phyloP scores from a whole-genome alignment of 2,797 vertebrate genomes.

The Gymnocypris eckloni region DNA sequence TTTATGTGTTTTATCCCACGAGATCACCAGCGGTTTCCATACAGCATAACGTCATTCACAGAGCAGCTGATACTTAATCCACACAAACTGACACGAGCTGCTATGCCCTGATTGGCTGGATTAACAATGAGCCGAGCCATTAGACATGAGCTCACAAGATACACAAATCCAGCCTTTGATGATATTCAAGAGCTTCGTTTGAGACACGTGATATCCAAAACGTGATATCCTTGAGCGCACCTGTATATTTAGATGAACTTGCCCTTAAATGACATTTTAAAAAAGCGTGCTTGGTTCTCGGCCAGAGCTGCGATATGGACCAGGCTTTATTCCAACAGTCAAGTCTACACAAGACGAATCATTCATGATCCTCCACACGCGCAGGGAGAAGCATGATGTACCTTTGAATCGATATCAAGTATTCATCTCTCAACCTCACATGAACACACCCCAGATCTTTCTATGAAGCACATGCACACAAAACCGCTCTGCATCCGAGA shows the following conservation, averaged over 20 bases:
- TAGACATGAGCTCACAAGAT: neutral
- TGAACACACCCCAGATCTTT: neutral
- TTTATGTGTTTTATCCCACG: neutral
- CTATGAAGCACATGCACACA: neutral
- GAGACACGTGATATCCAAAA: neutral
- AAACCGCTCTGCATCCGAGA: neutral
- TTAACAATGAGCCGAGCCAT: neutral
- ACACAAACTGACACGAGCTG: neutral
- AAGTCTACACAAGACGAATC: slow-evolving; percentile 3
- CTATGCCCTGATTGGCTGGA: neutral
- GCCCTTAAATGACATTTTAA: neutral
- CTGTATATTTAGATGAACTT: neutral
- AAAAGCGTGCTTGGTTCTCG: neutral
- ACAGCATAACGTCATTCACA: neutral
- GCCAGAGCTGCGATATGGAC: neutral
- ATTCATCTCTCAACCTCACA: neutral
- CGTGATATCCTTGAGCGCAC: neutral
- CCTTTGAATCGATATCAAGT: neutral
- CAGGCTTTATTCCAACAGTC: neutral
- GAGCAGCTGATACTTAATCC: neutral
- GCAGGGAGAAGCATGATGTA: neutral
- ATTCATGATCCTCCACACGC: neutral
- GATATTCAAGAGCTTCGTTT: slow-evolving; percentile 1
- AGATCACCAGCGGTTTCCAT: neutral
- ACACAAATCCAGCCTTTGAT: neutral